These are phyloP conservation scores for Lipophrys pholis DNA, from an alignment of 2,113 vertebrate genomes.

Conservation along the genomic window DNA sequence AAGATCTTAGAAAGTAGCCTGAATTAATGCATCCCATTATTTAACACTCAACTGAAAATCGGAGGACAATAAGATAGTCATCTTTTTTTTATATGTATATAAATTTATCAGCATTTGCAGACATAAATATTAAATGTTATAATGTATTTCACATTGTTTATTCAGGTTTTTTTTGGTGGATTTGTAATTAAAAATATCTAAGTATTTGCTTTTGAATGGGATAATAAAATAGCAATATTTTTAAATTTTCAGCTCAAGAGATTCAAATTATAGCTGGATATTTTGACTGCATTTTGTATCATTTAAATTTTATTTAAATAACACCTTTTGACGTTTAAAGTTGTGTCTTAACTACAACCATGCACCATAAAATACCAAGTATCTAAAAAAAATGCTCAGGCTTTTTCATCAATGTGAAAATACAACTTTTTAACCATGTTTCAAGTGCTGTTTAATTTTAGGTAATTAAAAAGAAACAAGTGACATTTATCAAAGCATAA, in stretches of 20 bases:
- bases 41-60: slow-evolving; percentile 31
- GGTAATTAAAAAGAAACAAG: background rate
- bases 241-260: slow-evolving; percentile 3
- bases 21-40: slow-evolving; percentile 9
- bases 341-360: no score
- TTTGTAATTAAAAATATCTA: background rate
- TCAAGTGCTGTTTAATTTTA: background rate
- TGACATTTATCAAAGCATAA: background rate
- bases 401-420: background rate
- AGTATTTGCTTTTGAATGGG: background rate
- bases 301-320: background rate
- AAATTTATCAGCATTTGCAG: slow-evolving; percentile 16
- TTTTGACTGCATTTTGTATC: background rate
- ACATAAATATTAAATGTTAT: slow-evolving; percentile 20
- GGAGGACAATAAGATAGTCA: slow-evolving; percentile 15
- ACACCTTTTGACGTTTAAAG: no score
- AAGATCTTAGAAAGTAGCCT: slow-evolving; percentile 8
- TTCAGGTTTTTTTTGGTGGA: no score
- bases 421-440: background rate
- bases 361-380: no score
- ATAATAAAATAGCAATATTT: no score
- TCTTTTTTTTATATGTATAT: background rate
- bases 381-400: no score
- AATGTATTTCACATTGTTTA: background rate
- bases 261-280: background rate